Base-by-base conservation (phyloP, 1,140 invertebrate species). In the Drosophila parabipectinata region DNA sequence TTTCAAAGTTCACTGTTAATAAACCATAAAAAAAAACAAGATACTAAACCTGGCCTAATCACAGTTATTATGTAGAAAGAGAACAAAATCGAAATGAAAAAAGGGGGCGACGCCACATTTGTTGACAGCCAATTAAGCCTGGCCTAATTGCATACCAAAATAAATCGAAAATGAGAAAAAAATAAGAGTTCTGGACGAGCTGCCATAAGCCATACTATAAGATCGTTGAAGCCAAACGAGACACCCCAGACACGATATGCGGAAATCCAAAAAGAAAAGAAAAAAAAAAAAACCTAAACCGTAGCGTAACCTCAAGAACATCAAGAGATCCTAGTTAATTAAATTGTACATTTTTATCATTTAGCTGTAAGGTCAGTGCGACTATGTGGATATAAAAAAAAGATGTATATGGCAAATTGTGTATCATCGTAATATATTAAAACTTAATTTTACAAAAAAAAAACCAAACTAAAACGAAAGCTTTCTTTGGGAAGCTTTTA, bases 351-450 rank as follows among this genome's bases (percentile, higher is more conserved):
- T 88, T 88, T 88, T 66, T 81, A 88, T 88, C 83, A 88, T 77
- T 89, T 74, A 88, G 63, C 48, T 64, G 67, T 88, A 87, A 88
- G 82, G 53, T 69, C 74, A 82, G 62, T 76, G 59, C 66, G 52
- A 74, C 55, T 79, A 64, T 71, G 69, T 64, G 61, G 52, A 71
- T 87, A 55, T 61, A 75, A 63, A 68, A 72, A 47, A 21, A 47
- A 21, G 56, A 75, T 73, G 52, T 74, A 74, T 74, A 83, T 68
- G 76, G 78, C 79, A 83, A 83, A 88, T 73, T 68, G 68, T 88
- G 87, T 89, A 88, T 88, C 83, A 88, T 88, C 83, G 83, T 87
- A 87, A 79, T 83, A 88, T 88, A 88, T 88, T 79, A 81, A 79
- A 87, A 88, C 76, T 79, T 88, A 81, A 87, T 87, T 87, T 87